Evolutionary conservation across 2,797 vertebrate species (phyloP).

Genomic region (Urophycis tenuis): DNA sequence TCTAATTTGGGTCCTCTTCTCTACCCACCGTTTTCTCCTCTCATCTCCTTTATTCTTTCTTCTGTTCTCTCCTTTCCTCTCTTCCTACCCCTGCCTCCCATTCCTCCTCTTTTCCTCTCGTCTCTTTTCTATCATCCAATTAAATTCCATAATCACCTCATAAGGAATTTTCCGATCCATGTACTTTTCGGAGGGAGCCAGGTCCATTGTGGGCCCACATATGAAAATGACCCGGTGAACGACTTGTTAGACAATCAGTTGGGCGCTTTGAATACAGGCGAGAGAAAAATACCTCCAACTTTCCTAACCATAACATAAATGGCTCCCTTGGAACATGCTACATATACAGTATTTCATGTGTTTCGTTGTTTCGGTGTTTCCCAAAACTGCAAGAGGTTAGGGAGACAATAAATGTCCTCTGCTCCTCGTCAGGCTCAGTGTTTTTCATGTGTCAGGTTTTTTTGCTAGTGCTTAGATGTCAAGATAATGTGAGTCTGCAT

Average conservation of each 20-base stretch:
- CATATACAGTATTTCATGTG: no score
- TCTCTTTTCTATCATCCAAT: not conserved
- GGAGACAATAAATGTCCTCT: slow-evolving; percentile 33
- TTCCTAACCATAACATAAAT: not conserved
- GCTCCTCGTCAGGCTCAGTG: slow-evolving; percentile 13
- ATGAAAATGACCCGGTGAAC: no score
- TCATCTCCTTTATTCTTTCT: not conserved
- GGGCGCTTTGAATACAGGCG: no score
- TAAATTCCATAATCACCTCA: not conserved
- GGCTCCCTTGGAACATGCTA: not conserved
- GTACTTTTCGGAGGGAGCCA: not conserved
- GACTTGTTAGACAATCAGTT: no score
- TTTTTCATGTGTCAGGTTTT: slow-evolving; percentile 22
- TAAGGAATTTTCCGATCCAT: not conserved
- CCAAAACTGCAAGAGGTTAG: slow-evolving; percentile 29
- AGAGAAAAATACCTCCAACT: no score
- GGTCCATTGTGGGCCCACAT: not conserved
- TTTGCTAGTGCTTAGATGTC: not conserved
- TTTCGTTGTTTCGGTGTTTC: slow-evolving; percentile 23
- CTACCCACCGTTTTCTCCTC: not conserved
- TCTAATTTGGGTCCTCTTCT: not conserved
- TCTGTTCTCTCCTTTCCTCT: not conserved
- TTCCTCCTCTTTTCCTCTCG: not conserved
- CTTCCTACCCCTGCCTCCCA: not conserved
- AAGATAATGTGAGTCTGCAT: not conserved